phyloP scores from a whole-genome alignment of 2,113 vertebrate genomes.

The Solea solea region DNA sequence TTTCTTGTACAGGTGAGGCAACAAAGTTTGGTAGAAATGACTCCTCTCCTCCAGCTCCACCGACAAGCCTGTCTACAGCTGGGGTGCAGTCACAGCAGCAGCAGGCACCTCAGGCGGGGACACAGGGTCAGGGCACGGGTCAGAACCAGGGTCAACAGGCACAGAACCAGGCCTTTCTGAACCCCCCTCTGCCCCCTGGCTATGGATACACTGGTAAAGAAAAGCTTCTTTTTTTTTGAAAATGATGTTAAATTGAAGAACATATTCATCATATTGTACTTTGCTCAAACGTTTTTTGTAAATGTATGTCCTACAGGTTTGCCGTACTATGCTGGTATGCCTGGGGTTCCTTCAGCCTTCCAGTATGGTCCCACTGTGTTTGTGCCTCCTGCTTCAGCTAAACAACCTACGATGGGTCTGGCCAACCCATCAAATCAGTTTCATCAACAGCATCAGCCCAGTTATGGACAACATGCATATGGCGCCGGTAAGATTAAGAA shows the following conservation, averaged over 20 bases:
- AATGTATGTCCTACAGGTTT: conserved; percentile 71
- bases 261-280: no score
- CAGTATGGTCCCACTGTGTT: conserved; percentile 96
- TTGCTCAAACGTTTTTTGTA: not conserved
- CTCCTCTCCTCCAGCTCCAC: conserved; percentile 91
- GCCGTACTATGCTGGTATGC: conserved; percentile 93
- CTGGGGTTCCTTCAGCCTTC: conserved; percentile 92
- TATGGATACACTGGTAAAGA: conserved; percentile 91
- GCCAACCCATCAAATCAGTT: conserved; percentile 87
- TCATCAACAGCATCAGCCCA: conserved; percentile 90
- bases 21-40: conserved; percentile 95
- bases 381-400: conserved; percentile 92
- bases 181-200: conserved; percentile 89
- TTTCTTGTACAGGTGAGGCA: conserved; percentile 86
- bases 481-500: conserved; percentile 82
- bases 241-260: not conserved
- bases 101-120: conserved; percentile 70
- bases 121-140: conserved; percentile 81
- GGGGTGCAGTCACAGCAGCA: conserved; percentile 88
- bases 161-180: conserved; percentile 93
- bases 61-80: conserved; percentile 86
- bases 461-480: conserved; percentile 91
- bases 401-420: conserved; percentile 89
- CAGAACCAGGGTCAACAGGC: conserved; percentile 90
- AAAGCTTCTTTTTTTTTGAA: not conserved